Conservation (phyloP, 2,888 invertebrate genomes). For the Drosophila nigricruria region DNA sequence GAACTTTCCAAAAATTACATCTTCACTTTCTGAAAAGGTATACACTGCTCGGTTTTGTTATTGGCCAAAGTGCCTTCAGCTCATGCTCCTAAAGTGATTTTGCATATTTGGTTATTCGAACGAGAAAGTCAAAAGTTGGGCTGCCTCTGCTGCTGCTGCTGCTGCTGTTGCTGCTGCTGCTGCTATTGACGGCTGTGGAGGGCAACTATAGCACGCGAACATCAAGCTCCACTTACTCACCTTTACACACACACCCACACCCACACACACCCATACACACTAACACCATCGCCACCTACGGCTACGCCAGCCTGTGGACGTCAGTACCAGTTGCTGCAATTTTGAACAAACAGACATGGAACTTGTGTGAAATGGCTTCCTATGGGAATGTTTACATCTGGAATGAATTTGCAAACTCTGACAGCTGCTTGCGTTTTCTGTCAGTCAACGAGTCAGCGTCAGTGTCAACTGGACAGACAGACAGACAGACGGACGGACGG, state of each 20-base stretch:
- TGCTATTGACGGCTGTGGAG: slow-evolving; percentile 51
- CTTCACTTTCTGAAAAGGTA: slow-evolving; percentile 32
- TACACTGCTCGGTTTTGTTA: slow-evolving; percentile 29
- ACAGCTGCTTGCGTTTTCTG: slow-evolving; percentile 76
- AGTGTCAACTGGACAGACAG: slow-evolving; percentile 54
- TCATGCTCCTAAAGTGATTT: slow-evolving; percentile 21
- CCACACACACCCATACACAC: not conserved
- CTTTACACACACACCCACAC: slow-evolving; percentile 7
- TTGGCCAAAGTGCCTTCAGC: not conserved
- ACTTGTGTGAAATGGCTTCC: slow-evolving; percentile 73
- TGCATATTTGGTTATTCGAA: slow-evolving; percentile 41
- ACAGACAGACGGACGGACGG: slow-evolving; percentile 13
- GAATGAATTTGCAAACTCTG: slow-evolving; percentile 75
- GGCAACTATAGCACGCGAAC: slow-evolving; percentile 41
- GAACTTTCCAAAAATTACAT: not conserved
- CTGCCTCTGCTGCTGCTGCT: slow-evolving; percentile 16
- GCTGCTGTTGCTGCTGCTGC: slow-evolving; percentile 2
- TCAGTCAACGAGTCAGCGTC: slow-evolving; percentile 73
- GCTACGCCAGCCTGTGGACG: slow-evolving; percentile 29
- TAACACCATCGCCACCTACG: not conserved
- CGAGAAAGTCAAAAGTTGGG: slow-evolving; percentile 58
- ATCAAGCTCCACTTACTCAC: slow-evolving; percentile 10
- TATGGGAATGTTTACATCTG: slow-evolving; percentile 76
- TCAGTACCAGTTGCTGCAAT: slow-evolving; percentile 71
- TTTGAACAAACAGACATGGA: slow-evolving; percentile 73